These are phyloP conservation scores for Salvelinus sp. DNA, from an alignment of 2,113 vertebrate genomes.

Conservation along the genomic window DNA sequence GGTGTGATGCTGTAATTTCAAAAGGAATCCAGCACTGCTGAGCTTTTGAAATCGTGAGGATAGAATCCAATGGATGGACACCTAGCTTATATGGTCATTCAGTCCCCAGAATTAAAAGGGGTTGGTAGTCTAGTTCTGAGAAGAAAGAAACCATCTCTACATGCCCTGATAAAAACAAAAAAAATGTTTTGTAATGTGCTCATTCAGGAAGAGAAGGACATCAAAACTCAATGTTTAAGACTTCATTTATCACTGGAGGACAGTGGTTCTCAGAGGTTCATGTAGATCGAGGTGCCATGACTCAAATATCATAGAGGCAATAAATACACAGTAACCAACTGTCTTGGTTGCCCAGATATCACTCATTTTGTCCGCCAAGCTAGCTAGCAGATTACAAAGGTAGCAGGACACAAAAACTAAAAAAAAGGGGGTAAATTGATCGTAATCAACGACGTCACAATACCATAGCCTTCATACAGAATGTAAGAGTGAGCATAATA, in stretches of 20 bases:
- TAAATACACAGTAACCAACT: neutral
- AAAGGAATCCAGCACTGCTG: neutral
- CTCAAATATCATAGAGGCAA: neutral
- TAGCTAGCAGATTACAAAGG: neutral
- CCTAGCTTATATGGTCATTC: neutral
- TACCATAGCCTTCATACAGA: slow-evolving; percentile 31
- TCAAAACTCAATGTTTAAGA: neutral
- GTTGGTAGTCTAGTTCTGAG: no score
- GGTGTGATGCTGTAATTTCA: neutral
- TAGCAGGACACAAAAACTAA: neutral
- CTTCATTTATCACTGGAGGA: neutral
- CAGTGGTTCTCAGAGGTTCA: neutral
- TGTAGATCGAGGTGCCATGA: neutral
- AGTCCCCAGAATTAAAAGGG: no score
- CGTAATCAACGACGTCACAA: neutral
- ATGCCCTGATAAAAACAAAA: no score
- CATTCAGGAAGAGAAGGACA: neutral
- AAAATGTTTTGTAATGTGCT: neutral
- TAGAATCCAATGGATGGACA: neutral
- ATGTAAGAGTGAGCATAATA: slow-evolving; percentile 30
- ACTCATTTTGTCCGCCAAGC: neutral
- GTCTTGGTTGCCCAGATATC: neutral
- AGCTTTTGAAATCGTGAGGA: neutral
- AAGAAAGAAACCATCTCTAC: no score
- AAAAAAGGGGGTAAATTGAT: neutral